phyloP scores from a whole-genome alignment of 2,113 vertebrate species.

The Gasterosteus nipponicus region DNA sequence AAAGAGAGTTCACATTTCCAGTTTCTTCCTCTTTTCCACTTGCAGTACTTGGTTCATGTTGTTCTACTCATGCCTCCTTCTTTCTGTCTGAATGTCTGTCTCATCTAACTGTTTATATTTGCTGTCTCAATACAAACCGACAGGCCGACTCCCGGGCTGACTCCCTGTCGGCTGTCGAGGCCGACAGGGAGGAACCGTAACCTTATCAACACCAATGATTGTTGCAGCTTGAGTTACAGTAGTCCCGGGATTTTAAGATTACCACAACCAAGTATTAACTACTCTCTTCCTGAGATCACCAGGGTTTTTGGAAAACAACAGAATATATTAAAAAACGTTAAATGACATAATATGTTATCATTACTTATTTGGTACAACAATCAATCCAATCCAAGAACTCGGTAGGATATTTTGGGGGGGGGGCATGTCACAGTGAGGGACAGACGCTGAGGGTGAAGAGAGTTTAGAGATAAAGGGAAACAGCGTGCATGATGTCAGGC shows the following conservation, averaged over 20 bases:
- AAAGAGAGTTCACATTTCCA: conserved; percentile 5
- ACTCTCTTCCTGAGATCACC: neutral
- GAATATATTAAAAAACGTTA: neutral
- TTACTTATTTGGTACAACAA: neutral
- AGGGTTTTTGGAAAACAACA: neutral
- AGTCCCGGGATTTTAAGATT: neutral
- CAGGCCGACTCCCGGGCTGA: conserved; percentile 5
- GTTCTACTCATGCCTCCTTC: neutral
- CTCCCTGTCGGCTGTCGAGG: neutral
- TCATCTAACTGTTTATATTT: conserved; percentile 11
- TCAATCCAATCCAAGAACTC: neutral
- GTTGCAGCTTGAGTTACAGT: neutral
- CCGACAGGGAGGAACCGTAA: neutral
- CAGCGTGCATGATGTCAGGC: conserved; percentile 51
- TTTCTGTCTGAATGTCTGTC: conserved; percentile 26
- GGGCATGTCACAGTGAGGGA: neutral
- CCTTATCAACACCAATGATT: neutral
- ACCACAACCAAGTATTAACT: neutral
- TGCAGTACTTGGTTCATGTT: neutral
- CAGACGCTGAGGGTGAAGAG: neutral
- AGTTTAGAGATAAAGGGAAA: conserved; percentile 37
- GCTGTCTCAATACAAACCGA: conserved; percentile 22
- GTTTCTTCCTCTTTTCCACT: conserved; percentile 3
- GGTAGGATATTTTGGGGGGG: neutral
- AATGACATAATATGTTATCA: neutral